These are phyloP conservation scores for Suricata suricatta DNA, from an alignment of 2,113 vertebrate species.

Conservation along the genomic window DNA sequence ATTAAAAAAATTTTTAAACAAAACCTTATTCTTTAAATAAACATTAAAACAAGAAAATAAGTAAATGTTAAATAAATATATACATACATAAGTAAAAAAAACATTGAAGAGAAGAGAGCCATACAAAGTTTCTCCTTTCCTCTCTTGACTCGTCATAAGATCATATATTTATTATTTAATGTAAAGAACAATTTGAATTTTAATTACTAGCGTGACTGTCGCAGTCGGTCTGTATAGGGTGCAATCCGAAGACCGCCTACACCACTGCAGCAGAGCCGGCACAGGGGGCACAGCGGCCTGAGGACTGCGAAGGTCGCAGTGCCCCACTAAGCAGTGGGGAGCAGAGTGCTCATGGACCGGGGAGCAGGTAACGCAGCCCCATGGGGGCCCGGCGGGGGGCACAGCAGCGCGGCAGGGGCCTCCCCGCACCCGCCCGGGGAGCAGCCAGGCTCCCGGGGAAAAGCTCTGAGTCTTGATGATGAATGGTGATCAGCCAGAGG, in stretches of 20 bases:
- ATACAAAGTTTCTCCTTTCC: background rate
- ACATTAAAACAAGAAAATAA: too few relatives aligned
- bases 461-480: background rate
- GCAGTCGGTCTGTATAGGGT: background rate
- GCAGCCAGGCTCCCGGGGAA: background rate
- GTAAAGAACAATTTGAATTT: background rate
- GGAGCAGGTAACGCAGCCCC: background rate
- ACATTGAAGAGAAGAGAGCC: background rate
- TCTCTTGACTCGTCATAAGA: background rate
- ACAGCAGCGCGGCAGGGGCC: background rate
- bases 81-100: too few relatives aligned
- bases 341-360: background rate
- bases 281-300: background rate
- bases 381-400: background rate
- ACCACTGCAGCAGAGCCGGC: too few relatives aligned
- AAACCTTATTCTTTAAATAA: too few relatives aligned
- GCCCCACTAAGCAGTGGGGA: background rate
- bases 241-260: too few relatives aligned
- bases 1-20: too few relatives aligned
- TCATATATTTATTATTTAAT: background rate
- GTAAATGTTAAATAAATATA: too few relatives aligned
- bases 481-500: background rate
- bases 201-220: background rate
- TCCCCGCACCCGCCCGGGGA: too few relatives aligned
- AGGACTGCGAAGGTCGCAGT: background rate